These are phyloP conservation scores for Anadara kagoshimensis DNA, from an alignment of 1,140 invertebrate genomes.

Conservation along the genomic window DNA sequence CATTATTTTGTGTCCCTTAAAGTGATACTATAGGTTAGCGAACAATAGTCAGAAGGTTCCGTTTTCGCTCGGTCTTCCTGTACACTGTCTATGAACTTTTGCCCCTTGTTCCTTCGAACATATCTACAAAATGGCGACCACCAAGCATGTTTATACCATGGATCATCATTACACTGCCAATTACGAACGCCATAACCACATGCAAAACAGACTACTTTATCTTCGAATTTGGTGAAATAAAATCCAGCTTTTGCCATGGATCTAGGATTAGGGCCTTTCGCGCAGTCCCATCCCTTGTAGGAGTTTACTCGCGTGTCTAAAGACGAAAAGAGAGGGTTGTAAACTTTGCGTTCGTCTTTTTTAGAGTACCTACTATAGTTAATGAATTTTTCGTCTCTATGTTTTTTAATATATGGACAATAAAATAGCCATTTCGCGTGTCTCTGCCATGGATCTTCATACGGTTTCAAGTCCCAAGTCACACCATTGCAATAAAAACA, in stretches of 20 bases:
- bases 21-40: background rate
- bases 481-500: slow-evolving; percentile 19
- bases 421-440: slow-evolving; percentile 24
- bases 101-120: background rate
- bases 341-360: background rate
- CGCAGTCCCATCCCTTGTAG: background rate
- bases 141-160: slow-evolving; percentile 12
- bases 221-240: slow-evolving; percentile 23
- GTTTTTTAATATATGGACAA: slow-evolving; percentile 12
- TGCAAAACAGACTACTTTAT: slow-evolving; percentile 16
- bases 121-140: slow-evolving; percentile 23
- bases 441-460: slow-evolving; percentile 16
- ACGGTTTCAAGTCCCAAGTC: slow-evolving; percentile 20
- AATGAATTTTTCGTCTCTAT: background rate
- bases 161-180: slow-evolving; percentile 12
- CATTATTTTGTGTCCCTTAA: background rate
- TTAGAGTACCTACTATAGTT: background rate
- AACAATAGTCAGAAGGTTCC: background rate
- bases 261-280: background rate
- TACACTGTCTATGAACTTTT: background rate
- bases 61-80: background rate
- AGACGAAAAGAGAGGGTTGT: slow-evolving; percentile 7
- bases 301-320: background rate
- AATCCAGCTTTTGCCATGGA: slow-evolving; percentile 21
- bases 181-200: slow-evolving; percentile 22